A percentile compares a stretch with the other conserved stretches of the same genome.
phyloP scores from a whole-genome alignment of 2,797 vertebrate genomes.

The Malacoraja senta region DNA sequence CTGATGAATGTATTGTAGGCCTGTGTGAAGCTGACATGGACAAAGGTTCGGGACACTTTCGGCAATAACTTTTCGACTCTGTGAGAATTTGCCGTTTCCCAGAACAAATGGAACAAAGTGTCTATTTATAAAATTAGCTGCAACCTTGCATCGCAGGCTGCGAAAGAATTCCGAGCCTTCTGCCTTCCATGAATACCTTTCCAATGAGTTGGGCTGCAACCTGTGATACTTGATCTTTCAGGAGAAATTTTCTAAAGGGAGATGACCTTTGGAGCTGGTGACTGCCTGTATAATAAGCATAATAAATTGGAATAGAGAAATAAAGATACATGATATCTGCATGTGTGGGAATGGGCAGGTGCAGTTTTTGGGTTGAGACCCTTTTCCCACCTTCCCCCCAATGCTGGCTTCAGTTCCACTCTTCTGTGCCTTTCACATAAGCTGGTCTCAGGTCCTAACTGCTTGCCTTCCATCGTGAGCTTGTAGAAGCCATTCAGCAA shows the following conservation, averaged over 20 bases:
- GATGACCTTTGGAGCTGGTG: background rate
- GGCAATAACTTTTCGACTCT: slow-evolving; percentile 11
- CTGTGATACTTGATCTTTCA: background rate
- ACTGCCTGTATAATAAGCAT: background rate
- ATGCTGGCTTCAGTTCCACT: too few species aligned
- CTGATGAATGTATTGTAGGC: background rate
- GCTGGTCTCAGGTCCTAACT: background rate
- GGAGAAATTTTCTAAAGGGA: background rate
- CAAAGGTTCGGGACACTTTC: slow-evolving; percentile 19
- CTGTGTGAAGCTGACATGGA: background rate
- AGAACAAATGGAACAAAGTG: background rate
- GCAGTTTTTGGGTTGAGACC: too few species aligned
- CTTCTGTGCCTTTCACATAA: too few species aligned
- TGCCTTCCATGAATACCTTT: background rate
- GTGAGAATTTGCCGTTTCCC: slow-evolving; percentile 30
- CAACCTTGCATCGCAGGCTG: background rate
- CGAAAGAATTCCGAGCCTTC: background rate
- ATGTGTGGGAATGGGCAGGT: too few species aligned
- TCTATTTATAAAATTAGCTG: slow-evolving; percentile 24
- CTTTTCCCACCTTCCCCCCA: too few species aligned
- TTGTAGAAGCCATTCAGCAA: background rate
- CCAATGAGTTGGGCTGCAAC: background rate
- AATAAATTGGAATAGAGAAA: too few species aligned
- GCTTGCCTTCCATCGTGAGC: background rate
- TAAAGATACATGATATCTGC: too few species aligned